phyloP scores from a whole-genome alignment of 2,888 invertebrate genomes.

The Agrochola circellaris region DNA sequence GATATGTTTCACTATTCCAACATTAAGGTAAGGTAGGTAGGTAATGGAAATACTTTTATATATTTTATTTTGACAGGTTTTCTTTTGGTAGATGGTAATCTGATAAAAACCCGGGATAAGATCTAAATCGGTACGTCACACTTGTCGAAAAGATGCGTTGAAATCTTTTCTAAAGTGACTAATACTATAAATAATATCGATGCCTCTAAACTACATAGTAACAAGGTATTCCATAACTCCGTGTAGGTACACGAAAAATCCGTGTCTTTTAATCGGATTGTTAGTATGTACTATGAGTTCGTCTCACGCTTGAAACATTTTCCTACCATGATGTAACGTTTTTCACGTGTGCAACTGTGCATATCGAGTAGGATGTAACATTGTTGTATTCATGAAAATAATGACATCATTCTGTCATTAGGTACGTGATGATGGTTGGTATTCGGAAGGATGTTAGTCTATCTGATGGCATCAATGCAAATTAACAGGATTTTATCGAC shows the following conservation, averaged over 20 bases:
- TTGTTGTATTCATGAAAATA: constrained; percentile 59
- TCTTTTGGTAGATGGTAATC: background rate
- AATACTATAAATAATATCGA: constrained; percentile 5
- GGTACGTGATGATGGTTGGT: constrained; percentile 43
- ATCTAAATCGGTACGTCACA: background rate
- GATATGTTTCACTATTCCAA: background rate
- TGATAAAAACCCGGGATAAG: background rate
- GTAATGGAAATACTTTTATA: background rate
- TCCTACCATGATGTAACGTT: constrained; percentile 55
- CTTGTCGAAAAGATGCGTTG: background rate
- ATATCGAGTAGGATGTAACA: constrained; percentile 48
- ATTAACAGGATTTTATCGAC: constrained; percentile 19
- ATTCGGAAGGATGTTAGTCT: constrained; percentile 22
- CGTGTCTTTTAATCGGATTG: constrained; percentile 15
- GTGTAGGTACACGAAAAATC: background rate
- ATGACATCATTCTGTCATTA: constrained; percentile 54
- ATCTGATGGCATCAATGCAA: constrained; percentile 26
- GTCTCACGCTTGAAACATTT: constrained; percentile 26
- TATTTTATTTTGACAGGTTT: background rate
- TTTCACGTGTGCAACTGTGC: constrained; percentile 37
- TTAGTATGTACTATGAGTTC: constrained; percentile 32
- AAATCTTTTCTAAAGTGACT: background rate
- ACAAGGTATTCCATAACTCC: background rate
- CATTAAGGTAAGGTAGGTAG: no score
- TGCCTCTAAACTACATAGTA: background rate